Evolutionary conservation across 2,113 vertebrate species (phyloP).

Genomic region (Brachyistius frenatus): DNA sequence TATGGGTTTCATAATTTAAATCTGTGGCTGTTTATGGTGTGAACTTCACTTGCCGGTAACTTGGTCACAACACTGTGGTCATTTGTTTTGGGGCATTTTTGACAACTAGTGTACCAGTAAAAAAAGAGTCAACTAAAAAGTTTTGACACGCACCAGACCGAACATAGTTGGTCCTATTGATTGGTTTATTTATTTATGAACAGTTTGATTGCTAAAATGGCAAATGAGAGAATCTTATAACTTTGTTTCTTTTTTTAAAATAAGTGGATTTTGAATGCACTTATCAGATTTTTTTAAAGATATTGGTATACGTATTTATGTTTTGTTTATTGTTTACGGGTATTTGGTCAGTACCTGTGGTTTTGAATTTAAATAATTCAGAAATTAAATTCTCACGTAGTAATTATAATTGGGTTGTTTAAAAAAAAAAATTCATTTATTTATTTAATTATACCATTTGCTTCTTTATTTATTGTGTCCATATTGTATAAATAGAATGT

Average conservation of each 20-base stretch:
- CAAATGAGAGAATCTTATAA: not conserved
- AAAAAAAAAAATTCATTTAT: not conserved
- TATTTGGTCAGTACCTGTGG: not conserved
- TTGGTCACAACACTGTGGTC: no score
- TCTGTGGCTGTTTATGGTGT: no score
- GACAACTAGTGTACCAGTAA: not conserved
- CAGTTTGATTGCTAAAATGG: constrained; percentile 5
- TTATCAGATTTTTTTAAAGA: constrained; percentile 1
- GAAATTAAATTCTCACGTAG: not conserved
- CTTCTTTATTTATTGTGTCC: constrained; percentile 9
- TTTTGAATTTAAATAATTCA: constrained; percentile 7
- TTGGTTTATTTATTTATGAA: not conserved
- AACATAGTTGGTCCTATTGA: no score
- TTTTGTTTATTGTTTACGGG: constrained; percentile 47
- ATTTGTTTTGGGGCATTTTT: not conserved
- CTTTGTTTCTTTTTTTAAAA: constrained; percentile 2
- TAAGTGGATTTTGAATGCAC: constrained; percentile 7
- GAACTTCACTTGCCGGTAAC: no score
- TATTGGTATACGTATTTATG: constrained; percentile 12
- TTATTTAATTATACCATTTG: not conserved
- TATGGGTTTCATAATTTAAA: not conserved
- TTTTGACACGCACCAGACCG: not conserved
- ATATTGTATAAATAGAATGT: not conserved
- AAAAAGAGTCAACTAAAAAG: not conserved
- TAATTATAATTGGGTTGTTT: not conserved